Conservation (phyloP, 2,797 vertebrate genomes). For the Pipistrellus pipistrellus region DNA sequence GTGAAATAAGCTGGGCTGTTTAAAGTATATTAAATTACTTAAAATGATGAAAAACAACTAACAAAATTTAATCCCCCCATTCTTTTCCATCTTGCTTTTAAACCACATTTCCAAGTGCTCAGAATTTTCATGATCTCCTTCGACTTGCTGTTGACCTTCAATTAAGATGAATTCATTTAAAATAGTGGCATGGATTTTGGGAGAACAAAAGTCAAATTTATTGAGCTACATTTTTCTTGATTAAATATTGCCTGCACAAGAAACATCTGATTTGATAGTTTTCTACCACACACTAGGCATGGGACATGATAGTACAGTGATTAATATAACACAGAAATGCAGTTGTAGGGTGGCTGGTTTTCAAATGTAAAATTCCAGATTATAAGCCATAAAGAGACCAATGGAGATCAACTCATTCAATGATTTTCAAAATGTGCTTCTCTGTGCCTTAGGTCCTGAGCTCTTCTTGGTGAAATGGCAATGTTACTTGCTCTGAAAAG, state of each 20-base stretch:
- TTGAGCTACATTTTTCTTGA: background rate
- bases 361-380: background rate
- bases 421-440: background rate
- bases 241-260: background rate
- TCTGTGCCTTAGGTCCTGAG: background rate
- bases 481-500: background rate
- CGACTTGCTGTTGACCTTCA: background rate
- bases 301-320: background rate
- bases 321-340: background rate
- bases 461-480: background rate
- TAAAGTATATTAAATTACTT: constrained; percentile 47
- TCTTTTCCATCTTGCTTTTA: background rate
- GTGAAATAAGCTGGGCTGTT: constrained; percentile 31
- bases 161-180: background rate
- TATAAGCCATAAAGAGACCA: background rate
- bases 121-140: background rate
- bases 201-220: constrained; percentile 23
- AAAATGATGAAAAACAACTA: background rate
- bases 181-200: background rate
- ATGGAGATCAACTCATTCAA: background rate
- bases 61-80: background rate
- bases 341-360: background rate
- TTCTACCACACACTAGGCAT: background rate
- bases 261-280: background rate
- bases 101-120: background rate